Conservation (phyloP, 2,888 invertebrate genomes). For the Incurvaria masculella region DNA sequence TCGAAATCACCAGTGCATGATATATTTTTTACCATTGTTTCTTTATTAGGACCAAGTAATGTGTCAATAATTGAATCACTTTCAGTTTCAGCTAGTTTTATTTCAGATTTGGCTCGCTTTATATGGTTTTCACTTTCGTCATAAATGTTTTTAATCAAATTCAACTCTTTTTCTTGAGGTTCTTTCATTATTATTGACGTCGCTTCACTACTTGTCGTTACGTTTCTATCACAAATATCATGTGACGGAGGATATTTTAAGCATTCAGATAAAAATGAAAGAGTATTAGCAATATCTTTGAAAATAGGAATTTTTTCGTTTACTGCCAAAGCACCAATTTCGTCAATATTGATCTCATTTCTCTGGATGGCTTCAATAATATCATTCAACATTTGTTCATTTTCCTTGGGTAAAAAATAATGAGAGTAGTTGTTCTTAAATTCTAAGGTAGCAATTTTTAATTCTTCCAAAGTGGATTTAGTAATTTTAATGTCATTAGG, state of each 20-base stretch:
- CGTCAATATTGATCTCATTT: conserved; percentile 18
- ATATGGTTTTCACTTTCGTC: neutral
- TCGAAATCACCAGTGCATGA: no score
- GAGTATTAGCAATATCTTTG: conserved; percentile 28
- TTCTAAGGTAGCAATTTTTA: conserved; percentile 26
- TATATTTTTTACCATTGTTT: no score
- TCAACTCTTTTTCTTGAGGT: conserved; percentile 12
- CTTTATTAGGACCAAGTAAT: no score
- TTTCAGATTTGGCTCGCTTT: neutral
- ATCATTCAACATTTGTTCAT: neutral
- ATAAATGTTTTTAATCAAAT: neutral
- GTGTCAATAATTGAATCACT: no score
- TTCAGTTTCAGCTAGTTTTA: neutral
- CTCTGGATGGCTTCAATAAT: conserved; percentile 16
- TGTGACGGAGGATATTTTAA: no score
- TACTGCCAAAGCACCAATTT: conserved; percentile 32
- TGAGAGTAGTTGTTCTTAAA: conserved; percentile 5
- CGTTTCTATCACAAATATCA: no score
- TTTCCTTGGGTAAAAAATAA: neutral
- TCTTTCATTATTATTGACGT: no score
- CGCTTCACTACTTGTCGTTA: no score
- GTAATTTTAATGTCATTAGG: conserved; percentile 44
- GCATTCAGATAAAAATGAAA: conserved; percentile 16
- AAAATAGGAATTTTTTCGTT: conserved; percentile 45
- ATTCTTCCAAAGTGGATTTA: conserved; percentile 35